Conservation (phyloP, 2,113 vertebrate species). For the Cervus canadensis region DNA sequence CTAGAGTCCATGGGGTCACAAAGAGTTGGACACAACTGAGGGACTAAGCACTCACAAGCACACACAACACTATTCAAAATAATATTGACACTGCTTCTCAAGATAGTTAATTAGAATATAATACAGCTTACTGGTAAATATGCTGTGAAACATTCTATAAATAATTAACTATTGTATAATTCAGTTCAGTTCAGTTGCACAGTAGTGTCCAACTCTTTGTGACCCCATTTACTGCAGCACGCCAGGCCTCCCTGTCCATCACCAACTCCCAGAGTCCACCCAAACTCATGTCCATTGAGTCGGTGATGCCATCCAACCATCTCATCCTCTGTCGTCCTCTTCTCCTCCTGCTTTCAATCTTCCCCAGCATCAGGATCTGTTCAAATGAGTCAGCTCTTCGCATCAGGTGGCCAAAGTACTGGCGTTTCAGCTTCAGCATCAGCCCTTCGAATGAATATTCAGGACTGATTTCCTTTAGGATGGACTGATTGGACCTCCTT, state of each 20-base stretch:
- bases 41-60: neutral
- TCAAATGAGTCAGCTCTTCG: neutral
- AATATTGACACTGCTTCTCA: neutral
- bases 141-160: neutral
- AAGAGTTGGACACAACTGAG: neutral
- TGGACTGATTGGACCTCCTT: neutral
- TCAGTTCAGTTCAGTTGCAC: neutral
- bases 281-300: neutral
- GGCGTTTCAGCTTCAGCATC: neutral
- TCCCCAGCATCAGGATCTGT: neutral
- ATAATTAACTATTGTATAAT: neutral
- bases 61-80: neutral
- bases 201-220: neutral
- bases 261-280: fast-evolving
- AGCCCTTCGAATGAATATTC: neutral
- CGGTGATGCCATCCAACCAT: neutral
- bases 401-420: neutral
- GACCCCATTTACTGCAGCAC: neutral
- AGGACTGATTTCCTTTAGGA: neutral
- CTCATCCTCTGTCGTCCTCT: fast-evolving
- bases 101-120: neutral
- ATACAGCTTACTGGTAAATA: neutral
- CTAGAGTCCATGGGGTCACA: neutral
- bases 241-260: neutral
- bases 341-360: neutral